Evolutionary conservation across 2,797 vertebrate species (phyloP), one percentile per base, ranked within the genome.

Genomic region (Syngnathus acus): DNA sequence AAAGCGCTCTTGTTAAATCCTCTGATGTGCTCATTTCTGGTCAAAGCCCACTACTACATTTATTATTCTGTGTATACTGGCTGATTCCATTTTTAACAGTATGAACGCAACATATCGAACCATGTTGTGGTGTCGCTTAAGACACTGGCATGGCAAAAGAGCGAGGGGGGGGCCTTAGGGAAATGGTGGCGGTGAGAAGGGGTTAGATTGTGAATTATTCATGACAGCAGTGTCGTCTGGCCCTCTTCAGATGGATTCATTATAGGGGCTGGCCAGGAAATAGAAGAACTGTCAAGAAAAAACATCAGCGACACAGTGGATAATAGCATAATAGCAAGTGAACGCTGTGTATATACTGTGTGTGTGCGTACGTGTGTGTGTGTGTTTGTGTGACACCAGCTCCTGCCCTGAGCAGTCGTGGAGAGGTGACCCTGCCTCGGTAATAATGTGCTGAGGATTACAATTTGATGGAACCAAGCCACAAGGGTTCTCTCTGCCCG

Each of bases 141-240:
- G 89, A 64, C 47, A 90, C 81, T 71, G 84, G 71, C 83, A 86
- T 79, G 82, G 89, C 87, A 76, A 47, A 72, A 67, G 67, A 64
- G 57, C 64, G 72, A 74, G 14, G n/a, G 53, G 63, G 68, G 59
- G 68, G 57, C 19, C 72, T 54, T 45, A 9, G 60, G 58, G 51
- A 51, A 63, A 68, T 40, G 55, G 38, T 40, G 40, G 39, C 32
- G 58, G 55, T 47, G 57, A 32, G 10, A 9, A 47, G 3, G 43
- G 32, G 61, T 16, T 47, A 37, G 61, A 65, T 65, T 69, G 76
- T 94, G 92, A 93, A 95, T 95, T 91, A 95, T 96, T 92, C 92
- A 95, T 94, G 89, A 82, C 65, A 74, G 71, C 81, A 59, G 70
- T 79, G 78, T 84, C 69, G 65, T 66, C 80, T 79, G 78, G 78